Base-by-base conservation (phyloP, 2,797 vertebrate species). In the Oryzias dopingdopingensis region DNA sequence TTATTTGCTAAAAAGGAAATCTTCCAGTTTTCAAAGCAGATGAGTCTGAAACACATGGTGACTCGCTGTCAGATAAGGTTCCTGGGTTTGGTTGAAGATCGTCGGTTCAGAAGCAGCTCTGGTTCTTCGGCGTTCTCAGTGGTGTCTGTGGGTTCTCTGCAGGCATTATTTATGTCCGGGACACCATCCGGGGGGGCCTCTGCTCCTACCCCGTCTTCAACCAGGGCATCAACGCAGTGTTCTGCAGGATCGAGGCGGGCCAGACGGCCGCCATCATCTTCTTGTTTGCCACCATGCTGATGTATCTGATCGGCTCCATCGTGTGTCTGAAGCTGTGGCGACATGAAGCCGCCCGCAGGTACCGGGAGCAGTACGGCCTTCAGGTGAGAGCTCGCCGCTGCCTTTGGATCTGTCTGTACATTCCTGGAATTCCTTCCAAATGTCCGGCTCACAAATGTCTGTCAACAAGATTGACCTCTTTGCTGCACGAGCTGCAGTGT, bases 211-310 rank as follows among this genome's bases (percentile, higher is more conserved):
- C 91, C 0, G n/a, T 93, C 43, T 98, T 98, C 70, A 95, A 94
- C 73, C 96, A 94, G 0, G 93, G 93, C 0, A 72, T 98, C 58
- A 96, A 95, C 0, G 92, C 93, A 0, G 67, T 76, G 0, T 96
- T 96, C 84, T 99, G 97, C 82, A 90, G 95, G 0, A 92, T 94
- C 0, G 97, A 98, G 81, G 95, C 96, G 0, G 96, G 96, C 0
- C 97, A 99, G 88, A 95, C 92, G 0, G 97, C 95, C 0, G 97
- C 92, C 3, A 95, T 98, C 41, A 94, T 98, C 83, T 99, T 99
- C 75, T 86, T 99, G 14, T 99, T 98, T 17, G 87, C 94, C 86
- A 93, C 88, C 0, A 89, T 93, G 88, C 42, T 95, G 0, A 55
- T 97, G 1, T 99, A 99, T 69, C 91, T 99, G 24, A 89, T 98